Percentiles rank a stretch among this genome's conserved stretches.
phyloP scores from a whole-genome alignment of 92 coral and sea anemone species.

The Siderastrea radians region DNA sequence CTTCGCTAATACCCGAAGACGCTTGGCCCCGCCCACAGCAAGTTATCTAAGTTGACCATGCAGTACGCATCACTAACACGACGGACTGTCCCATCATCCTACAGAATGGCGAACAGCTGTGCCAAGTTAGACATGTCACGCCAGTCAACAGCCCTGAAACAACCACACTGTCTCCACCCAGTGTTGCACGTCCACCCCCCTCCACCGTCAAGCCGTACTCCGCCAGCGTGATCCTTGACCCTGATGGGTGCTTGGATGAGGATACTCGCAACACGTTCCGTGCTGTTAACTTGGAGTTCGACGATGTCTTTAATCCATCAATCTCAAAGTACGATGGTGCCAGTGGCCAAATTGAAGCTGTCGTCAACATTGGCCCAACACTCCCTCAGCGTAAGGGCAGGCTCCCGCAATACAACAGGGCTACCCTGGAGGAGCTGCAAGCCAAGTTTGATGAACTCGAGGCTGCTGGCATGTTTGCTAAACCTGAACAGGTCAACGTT shows the following conservation, averaged over 20 bases:
- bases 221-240: conserved; percentile 36
- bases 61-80: conserved; percentile 55
- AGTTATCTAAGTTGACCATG: conserved; percentile 45
- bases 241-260: conserved; percentile 55
- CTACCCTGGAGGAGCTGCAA: conserved; percentile 53
- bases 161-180: conserved; percentile 6
- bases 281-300: conserved; percentile 48
- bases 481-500: background rate
- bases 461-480: conserved; percentile 49
- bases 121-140: conserved; percentile 51
- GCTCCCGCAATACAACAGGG: conserved; percentile 58
- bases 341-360: conserved; percentile 60
- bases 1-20: conserved; percentile 22
- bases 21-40: conserved; percentile 72
- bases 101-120: conserved; percentile 61
- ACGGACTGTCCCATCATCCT: conserved; percentile 50
- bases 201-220: conserved; percentile 40
- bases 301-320: conserved; percentile 60
- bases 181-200: conserved; percentile 12
- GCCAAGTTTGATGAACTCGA: conserved; percentile 54
- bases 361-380: conserved; percentile 48
- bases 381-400: conserved; percentile 65
- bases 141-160: conserved; percentile 27
- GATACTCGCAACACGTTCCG: conserved; percentile 51
- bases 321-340: conserved; percentile 73